Percentiles rank a stretch among this genome's conserved stretches.
These are phyloP conservation scores for Rhinatrema bivittatum DNA, from an alignment of 2,797 vertebrate genomes.

Conservation along the genomic window DNA sequence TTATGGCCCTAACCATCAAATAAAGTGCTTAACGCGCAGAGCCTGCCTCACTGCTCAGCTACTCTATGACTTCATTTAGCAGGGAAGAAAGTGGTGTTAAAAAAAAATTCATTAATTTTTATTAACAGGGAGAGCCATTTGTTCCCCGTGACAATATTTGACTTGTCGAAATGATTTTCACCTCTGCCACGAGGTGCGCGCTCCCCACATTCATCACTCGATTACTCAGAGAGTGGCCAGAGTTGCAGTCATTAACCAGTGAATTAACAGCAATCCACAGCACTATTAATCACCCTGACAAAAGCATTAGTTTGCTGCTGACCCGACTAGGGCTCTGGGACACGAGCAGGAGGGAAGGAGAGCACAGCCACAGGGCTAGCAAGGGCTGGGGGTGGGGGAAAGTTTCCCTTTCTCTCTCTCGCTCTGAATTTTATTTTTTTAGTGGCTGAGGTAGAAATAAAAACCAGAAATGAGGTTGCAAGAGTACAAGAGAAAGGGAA, in stretches of 20 bases:
- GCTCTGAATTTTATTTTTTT: neutral
- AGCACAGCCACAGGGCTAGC: constrained; percentile 35
- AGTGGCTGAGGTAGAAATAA: constrained; percentile 21
- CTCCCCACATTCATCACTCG: constrained; percentile 91
- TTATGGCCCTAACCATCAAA: constrained; percentile 43
- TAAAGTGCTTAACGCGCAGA: constrained; percentile 43
- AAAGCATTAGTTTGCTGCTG: constrained; percentile 78
- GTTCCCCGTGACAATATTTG: constrained; percentile 81
- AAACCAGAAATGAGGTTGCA: constrained; percentile 6
- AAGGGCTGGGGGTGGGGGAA: constrained; percentile 21
- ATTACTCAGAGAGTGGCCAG: constrained; percentile 76
- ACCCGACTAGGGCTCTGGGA: constrained; percentile 70
- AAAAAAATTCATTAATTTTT: constrained; percentile 89
- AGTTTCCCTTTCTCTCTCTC: no score
- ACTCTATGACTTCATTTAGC: constrained; percentile 74
- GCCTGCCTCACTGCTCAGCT: constrained; percentile 34
- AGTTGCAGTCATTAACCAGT: constrained; percentile 95
- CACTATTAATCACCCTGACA: constrained; percentile 99
- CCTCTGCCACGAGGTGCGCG: constrained; percentile 86
- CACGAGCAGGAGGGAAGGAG: constrained; percentile 36
- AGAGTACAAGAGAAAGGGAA: neutral
- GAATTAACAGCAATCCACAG: constrained; percentile 92
- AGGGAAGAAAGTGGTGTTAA: constrained; percentile 44
- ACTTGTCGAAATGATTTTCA: constrained; percentile 94
- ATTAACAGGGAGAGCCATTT: constrained; percentile 85